Conservation (phyloP, 2,113 vertebrate genomes). For the Hymenochirus boettgeri region DNA sequence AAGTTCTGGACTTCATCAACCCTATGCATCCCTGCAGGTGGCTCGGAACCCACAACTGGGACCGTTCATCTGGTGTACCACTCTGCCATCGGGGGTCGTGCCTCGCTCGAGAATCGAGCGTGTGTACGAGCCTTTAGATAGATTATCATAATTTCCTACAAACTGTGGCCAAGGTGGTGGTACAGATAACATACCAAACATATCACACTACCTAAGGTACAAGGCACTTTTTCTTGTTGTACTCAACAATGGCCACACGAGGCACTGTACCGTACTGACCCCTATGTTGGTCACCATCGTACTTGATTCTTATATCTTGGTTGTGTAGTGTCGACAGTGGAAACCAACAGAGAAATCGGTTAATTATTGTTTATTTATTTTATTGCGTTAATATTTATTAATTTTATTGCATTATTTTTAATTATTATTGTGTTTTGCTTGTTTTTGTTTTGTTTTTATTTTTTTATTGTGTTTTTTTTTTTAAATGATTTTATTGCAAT, state of each 20-base stretch:
- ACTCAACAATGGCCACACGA: neutral
- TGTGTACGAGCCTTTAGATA: no score
- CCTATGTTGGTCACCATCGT: neutral
- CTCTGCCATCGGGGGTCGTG: no score
- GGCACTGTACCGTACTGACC: neutral
- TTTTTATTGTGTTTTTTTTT: conserved; percentile 12
- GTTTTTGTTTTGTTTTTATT: neutral
- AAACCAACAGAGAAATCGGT: conserved; percentile 3
- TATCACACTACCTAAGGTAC: neutral
- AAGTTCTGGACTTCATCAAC: neutral
- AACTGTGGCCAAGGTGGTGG: conserved; percentile 15
- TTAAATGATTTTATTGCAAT: no score
- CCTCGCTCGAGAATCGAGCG: no score
- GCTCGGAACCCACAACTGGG: no score
- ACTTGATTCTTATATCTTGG: neutral
- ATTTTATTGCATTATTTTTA: neutral
- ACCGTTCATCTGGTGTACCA: no score
- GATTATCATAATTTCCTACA: neutral
- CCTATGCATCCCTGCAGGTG: neutral
- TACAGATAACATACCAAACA: neutral
- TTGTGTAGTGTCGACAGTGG: neutral
- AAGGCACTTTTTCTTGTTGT: conserved; percentile 22
- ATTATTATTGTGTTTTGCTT: conserved; percentile 20
- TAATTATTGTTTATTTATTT: conserved; percentile 10
- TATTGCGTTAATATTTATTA: neutral